Conservation (phyloP, 2,797 vertebrate species). For the Tenualosa thibaudeaui region DNA sequence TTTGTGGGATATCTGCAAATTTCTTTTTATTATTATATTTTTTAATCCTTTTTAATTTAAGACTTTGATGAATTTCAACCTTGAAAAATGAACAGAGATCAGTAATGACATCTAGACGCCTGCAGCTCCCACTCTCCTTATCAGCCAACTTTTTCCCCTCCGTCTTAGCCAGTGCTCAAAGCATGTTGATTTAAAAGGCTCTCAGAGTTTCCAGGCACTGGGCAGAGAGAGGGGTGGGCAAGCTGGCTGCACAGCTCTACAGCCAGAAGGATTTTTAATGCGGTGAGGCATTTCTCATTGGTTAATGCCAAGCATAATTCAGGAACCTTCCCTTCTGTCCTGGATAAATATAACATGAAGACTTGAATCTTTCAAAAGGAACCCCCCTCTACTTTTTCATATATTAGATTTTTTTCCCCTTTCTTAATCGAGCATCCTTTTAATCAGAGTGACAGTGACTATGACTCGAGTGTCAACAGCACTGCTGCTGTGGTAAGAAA, state of each 20-base stretch:
- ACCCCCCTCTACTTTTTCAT: background rate
- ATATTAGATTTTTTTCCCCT: background rate
- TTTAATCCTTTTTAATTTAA: background rate
- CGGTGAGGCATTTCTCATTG: background rate
- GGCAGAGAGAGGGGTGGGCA: background rate
- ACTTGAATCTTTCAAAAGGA: background rate
- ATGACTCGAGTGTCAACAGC: background rate
- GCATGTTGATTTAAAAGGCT: slow-evolving; percentile 11
- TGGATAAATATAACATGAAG: slow-evolving; percentile 6
- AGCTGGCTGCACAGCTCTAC: background rate
- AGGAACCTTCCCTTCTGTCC: slow-evolving; percentile 5
- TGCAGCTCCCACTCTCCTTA: background rate
- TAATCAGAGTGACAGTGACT: background rate
- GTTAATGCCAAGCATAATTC: slow-evolving; percentile 10
- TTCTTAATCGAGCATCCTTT: background rate
- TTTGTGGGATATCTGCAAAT: background rate
- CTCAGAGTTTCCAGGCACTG: background rate
- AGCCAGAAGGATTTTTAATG: slow-evolving; percentile 12
- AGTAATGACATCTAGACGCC: slow-evolving; percentile 6
- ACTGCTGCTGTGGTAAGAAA: background rate
- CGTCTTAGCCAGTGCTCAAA: background rate
- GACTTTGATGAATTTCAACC: slow-evolving; percentile 13
- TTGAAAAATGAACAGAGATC: background rate
- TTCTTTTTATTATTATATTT: background rate
- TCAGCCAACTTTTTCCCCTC: background rate